Base-by-base conservation (phyloP, 64 coral and sea anemone species). In the Pachyseris speciosa region DNA sequence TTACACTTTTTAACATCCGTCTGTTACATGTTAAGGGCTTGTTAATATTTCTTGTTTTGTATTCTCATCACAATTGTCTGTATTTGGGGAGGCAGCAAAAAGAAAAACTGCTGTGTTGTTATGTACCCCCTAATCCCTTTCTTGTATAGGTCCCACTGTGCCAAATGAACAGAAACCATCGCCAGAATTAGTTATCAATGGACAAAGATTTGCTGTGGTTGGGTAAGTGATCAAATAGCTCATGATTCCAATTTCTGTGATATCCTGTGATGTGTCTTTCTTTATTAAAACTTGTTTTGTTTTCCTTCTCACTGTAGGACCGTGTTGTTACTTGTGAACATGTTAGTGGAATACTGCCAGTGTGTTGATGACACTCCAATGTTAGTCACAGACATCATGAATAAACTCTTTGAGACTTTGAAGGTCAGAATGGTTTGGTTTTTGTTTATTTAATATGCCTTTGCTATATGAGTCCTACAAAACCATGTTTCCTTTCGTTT, bases 281-380 rank as follows among this genome's bases (percentile, higher is more conserved):
- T 11, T 34, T 78, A 49, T 19, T 48, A 20, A 37, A n/a, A 7
- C 9, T 74, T 9, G 5, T 40, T 44, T n/a, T 64, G 30, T 50
- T 45, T 32, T 67, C 39, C 4, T 51, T 48, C 0, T 0, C 22
- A 29, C 48, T 19, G 19, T 64, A 98, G 96, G 28, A 98, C 96
- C 13, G 88, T 98, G 25, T 51, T 98, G 39, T 66, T 98, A 47
- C 84, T 98, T 0, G 67, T 98, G 32, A 98, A 98, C 49, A 98
- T 98, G 96, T 81, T 98, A 7, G 96, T 98, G 5, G 96, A 98
- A 66, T 98, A 98, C 43, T 98, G 96, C 60, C 96, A 98, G 28
- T 98, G 96, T 86, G 96, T 98, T 6, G 93, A 98, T 80, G 88
- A 95, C 26, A 95, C 93, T 27, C 96, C 96, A 37, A 98, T 98